A percentile compares a stretch with the other conserved stretches of the same genome.
phyloP scores from a whole-genome alignment of 2,888 invertebrate species.

The Eristalis pertinax region DNA sequence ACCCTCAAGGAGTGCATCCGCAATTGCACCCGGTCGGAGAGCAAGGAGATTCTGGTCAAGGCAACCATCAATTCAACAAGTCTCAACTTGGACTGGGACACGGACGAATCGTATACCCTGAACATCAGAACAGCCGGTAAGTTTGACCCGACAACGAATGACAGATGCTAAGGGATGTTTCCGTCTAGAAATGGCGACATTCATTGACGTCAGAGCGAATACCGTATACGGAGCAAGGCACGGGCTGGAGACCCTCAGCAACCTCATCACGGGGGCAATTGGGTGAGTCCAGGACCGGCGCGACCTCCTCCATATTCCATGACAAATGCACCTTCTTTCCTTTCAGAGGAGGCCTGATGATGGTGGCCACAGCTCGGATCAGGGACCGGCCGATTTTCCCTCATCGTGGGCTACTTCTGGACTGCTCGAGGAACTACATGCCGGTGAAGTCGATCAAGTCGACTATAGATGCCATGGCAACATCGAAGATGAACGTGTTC shows the following conservation, averaged over 20 bases:
- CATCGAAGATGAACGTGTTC: slow-evolving; percentile 94
- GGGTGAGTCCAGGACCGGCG: slow-evolving; percentile 69
- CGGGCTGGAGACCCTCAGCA: slow-evolving; percentile 89
- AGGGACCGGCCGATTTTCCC: slow-evolving; percentile 90
- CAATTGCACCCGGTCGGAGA: slow-evolving; percentile 81
- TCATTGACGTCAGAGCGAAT: slow-evolving; percentile 83
- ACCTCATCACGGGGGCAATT: slow-evolving; percentile 83
- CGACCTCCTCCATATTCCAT: too few relatives aligned
- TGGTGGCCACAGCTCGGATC: slow-evolving; percentile 85
- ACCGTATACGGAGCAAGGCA: slow-evolving; percentile 89
- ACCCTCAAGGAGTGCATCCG: slow-evolving; percentile 84
- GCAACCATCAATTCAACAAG: slow-evolving; percentile 83
- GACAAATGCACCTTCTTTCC: neutral
- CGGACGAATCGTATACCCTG: slow-evolving; percentile 87
- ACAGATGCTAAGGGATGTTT: neutral
- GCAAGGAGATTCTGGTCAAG: slow-evolving; percentile 84
- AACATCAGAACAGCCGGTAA: slow-evolving; percentile 84
- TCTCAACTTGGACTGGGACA: slow-evolving; percentile 84
- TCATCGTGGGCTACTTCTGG: slow-evolving; percentile 93
- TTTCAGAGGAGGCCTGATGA: slow-evolving; percentile 83
- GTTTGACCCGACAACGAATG: neutral
- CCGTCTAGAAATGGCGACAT: slow-evolving; percentile 81
- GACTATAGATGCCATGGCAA: slow-evolving; percentile 91
- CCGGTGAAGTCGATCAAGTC: slow-evolving; percentile 86
- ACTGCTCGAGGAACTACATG: slow-evolving; percentile 94